A percentile compares a stretch with the other conserved stretches of the same genome.
These are phyloP conservation scores for Sakesphorus luctuosus DNA, from an alignment of 2,113 vertebrate species.

Conservation along the genomic window DNA sequence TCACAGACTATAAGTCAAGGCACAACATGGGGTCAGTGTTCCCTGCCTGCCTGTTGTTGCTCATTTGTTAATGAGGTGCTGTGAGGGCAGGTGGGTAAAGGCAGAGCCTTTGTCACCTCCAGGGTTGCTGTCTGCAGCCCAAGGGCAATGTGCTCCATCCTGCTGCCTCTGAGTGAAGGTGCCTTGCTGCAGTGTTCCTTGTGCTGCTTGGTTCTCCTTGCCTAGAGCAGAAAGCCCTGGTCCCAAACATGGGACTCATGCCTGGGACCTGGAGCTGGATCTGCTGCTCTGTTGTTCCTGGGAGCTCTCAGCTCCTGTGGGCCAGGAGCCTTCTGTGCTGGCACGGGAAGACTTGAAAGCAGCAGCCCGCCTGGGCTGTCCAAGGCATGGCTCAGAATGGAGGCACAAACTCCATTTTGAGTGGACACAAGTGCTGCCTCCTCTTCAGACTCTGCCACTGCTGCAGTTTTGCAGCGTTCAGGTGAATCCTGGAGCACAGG, in stretches of 20 bases:
- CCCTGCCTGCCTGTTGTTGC: neutral
- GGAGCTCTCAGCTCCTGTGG: neutral
- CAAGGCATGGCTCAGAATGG: neutral
- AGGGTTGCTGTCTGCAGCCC: neutral
- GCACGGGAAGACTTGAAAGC: neutral
- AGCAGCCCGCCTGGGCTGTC: neutral
- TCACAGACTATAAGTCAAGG: rapidly evolving
- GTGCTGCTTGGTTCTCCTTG: neutral
- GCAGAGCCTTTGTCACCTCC: neutral
- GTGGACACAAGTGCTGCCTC: neutral
- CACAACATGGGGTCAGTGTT: neutral
- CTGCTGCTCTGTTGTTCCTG: neutral
- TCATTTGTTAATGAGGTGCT: neutral
- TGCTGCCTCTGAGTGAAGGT: neutral
- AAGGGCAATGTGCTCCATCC: neutral
- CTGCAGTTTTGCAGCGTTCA: neutral
- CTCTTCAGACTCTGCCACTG: neutral
- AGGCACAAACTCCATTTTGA: neutral
- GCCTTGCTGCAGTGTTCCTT: neutral
- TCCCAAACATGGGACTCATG: neutral
- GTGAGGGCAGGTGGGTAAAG: neutral
- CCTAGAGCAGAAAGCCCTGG: neutral
- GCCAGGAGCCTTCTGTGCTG: neutral
- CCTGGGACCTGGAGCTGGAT: neutral
- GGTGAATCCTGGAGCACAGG: neutral